phyloP scores from a whole-genome alignment of 2,797 vertebrate species.

The Dermochelys coriacea region DNA sequence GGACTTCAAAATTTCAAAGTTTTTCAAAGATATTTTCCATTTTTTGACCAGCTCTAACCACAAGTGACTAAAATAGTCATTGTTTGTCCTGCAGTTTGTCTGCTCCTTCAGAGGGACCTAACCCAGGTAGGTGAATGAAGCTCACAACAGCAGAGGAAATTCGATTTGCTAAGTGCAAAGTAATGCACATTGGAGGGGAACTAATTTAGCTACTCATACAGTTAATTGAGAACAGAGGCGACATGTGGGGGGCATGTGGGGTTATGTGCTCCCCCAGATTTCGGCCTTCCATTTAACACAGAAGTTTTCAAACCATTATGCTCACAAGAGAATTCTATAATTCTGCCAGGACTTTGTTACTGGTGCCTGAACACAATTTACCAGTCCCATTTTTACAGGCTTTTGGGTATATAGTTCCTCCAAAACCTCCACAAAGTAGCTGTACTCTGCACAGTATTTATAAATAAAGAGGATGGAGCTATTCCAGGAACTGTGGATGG shows the following conservation, averaged over 20 bases:
- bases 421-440: conserved; percentile 8
- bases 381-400: not conserved
- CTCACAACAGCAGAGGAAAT: not conserved
- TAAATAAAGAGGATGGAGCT: not conserved
- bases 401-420: not conserved
- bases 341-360: not conserved
- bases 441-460: not conserved
- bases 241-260: too few species aligned
- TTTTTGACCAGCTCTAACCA: not conserved
- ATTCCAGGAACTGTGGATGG: not conserved
- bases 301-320: not conserved
- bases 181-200: not conserved
- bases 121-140: not conserved
- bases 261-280: too few species aligned
- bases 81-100: not conserved
- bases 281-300: too few species aligned
- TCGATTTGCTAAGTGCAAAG: not conserved
- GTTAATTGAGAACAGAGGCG: too few species aligned
- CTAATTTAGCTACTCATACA: too few species aligned
- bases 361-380: not conserved
- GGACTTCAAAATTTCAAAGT: not conserved
- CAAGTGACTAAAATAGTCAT: too few species aligned
- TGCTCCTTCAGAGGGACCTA: not conserved
- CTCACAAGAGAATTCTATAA: not conserved
- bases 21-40: not conserved